Conservation (phyloP, 2,113 vertebrate species). For the Eulemur macaco region DNA sequence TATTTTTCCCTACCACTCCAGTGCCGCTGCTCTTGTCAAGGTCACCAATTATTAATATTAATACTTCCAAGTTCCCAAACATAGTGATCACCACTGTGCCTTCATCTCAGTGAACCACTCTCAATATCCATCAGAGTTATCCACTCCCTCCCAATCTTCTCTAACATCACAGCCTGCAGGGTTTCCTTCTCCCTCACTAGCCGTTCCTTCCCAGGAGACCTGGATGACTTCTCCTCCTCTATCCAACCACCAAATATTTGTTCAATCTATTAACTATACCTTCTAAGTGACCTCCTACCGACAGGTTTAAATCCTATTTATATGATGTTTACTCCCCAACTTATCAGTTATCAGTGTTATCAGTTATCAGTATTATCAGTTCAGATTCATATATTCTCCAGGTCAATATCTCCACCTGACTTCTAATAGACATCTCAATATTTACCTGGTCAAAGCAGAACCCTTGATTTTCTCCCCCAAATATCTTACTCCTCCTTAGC, state of each 20-base stretch:
- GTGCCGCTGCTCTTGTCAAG: background rate
- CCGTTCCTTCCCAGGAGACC: background rate
- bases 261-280: background rate
- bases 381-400: background rate
- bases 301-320: background rate
- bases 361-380: background rate
- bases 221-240: background rate
- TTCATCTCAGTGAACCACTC: background rate
- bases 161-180: background rate
- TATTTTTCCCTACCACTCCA: background rate
- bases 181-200: background rate
- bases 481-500: background rate
- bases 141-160: accelerated
- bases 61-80: background rate
- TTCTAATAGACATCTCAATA: background rate
- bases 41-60: background rate
- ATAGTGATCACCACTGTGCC: background rate
- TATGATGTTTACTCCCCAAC: background rate
- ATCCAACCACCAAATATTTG: background rate
- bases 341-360: background rate
- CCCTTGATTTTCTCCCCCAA: background rate
- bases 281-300: background rate
- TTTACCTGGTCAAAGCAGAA: background rate
- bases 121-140: background rate
- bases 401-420: background rate